Percentiles rank a stretch among this genome's conserved stretches.
Evolutionary conservation across 2,797 vertebrate species (phyloP).

Genomic region (Trematomus bernacchii): DNA sequence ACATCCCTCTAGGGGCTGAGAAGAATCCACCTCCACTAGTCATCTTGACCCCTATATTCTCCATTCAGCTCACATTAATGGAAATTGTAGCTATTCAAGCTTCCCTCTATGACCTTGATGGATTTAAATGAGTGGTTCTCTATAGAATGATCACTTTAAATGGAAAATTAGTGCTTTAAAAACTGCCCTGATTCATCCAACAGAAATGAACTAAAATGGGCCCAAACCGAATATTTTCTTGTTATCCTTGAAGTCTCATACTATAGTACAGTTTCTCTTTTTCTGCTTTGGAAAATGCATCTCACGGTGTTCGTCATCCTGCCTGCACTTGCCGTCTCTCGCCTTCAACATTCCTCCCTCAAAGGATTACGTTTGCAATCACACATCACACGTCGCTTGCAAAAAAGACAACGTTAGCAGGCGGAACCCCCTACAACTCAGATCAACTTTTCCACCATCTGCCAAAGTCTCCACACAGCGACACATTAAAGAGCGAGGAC

Average conservation of each 20-base stretch:
- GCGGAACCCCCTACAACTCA: slow-evolving; percentile 8
- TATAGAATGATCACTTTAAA: slow-evolving; percentile 48
- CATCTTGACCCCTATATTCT: slow-evolving; percentile 43
- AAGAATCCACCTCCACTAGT: slow-evolving; percentile 39
- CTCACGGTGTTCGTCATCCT: slow-evolving; percentile 22
- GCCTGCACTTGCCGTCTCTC: slow-evolving; percentile 2
- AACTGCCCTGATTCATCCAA: slow-evolving; percentile 27
- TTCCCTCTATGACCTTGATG: slow-evolving; percentile 51
- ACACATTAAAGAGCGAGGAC: slow-evolving; percentile 27
- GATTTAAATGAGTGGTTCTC: slow-evolving; percentile 46
- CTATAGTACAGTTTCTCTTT: slow-evolving; percentile 20
- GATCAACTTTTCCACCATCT: slow-evolving; percentile 34
- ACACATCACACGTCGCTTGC: slow-evolving; percentile 14
- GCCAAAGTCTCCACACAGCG: slow-evolving; percentile 35
- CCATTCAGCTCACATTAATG: slow-evolving; percentile 53
- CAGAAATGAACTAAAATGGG: slow-evolving; percentile 24
- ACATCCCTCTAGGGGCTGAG: slow-evolving; percentile 19
- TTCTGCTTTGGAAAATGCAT: slow-evolving; percentile 1
- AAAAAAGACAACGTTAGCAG: not conserved
- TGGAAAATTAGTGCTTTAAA: slow-evolving; percentile 42
- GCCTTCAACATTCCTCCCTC: slow-evolving; percentile 23
- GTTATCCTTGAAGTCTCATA: slow-evolving; percentile 23
- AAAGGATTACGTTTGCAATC: slow-evolving; percentile 31
- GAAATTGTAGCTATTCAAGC: slow-evolving; percentile 55
- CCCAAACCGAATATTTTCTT: slow-evolving; percentile 9